Evolutionary conservation across 64 coral and sea anemone genomes (phyloP), one percentile per base, ranked within the genome.

Genomic region (Pocillopora verrucosa): DNA sequence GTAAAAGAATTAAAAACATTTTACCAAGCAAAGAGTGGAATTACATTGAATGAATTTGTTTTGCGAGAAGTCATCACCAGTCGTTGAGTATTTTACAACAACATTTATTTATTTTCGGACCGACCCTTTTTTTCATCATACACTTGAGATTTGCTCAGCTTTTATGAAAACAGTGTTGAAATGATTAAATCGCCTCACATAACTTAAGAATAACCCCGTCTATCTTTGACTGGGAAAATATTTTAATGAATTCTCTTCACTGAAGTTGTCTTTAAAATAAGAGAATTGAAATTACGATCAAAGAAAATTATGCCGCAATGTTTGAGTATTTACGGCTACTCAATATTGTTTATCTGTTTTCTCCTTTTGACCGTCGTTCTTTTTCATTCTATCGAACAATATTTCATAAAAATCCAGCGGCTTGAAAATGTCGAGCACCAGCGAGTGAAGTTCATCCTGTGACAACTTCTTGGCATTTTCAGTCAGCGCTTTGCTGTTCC

Each of bases 301-400:
- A 70, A 11, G 67, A 24, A 70, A 70, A 70, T 11, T 70, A 2
- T 70, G 20, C 30, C 30, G 30, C 67, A 70, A 24, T n/a, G 67
- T 70, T 70, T 70, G 22, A 25, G 20, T 70, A 24, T 63, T 70
- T 70, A 70, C 22, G 1, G 5, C 67, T 0, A 24, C 20, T 70
- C n/a, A 6, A 10, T 70, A n/a, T 70, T 51, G 67, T 2, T 24
- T 24, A n/a, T n/a, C 25, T 20, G 10, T 24, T 25, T 24, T 24
- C 25, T 11, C 67, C 67, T 70, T 20, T 70, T 70, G n/a, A 13
- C 61, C 13, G 20, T 70, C 67, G 24, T 60, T 79, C 12, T 51
- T 57, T 20, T 79, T 79, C 77, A 79, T 79, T 79, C 57, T 79
- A 22, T 60, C 56, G 56, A 79, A 79, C 77, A 79, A 60, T 56